Conservation (phyloP, 2,888 invertebrate species). For the Lithophane socia region DNA sequence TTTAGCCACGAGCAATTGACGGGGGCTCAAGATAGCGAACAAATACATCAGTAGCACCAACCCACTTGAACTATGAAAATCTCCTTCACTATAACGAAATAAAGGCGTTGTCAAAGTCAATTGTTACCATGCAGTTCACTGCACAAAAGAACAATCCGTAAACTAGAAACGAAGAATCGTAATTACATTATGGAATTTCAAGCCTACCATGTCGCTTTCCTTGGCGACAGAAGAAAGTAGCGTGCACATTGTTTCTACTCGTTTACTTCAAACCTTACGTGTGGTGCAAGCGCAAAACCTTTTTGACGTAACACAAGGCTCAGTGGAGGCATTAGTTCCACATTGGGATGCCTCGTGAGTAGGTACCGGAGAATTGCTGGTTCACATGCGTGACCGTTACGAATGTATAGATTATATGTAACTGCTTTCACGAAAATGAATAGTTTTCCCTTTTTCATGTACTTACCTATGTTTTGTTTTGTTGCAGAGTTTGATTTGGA, state of each 20-base stretch:
- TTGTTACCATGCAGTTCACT: not conserved
- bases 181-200: slow-evolving; percentile 50
- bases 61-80: too few relatives aligned
- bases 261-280: slow-evolving; percentile 39
- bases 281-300: slow-evolving; percentile 32
- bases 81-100: not conserved
- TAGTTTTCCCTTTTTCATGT: slow-evolving; percentile 55
- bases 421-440: slow-evolving; percentile 75
- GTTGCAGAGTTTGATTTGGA: slow-evolving; percentile 38
- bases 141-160: not conserved
- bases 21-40: too few relatives aligned
- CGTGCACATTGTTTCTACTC: slow-evolving; percentile 28
- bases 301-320: slow-evolving; percentile 44
- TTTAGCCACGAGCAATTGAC: not conserved
- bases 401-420: slow-evolving; percentile 64
- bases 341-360: slow-evolving; percentile 67
- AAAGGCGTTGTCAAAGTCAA: too few relatives aligned
- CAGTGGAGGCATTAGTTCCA: slow-evolving; percentile 59
- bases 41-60: too few relatives aligned
- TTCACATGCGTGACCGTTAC: slow-evolving; percentile 73
- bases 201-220: slow-evolving; percentile 49
- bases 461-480: slow-evolving; percentile 48
- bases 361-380: slow-evolving; percentile 64
- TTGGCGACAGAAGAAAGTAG: slow-evolving; percentile 53
- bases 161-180: slow-evolving; percentile 26